These are phyloP conservation scores for Drosophila pseudoananassae DNA, from an alignment of 1,140 invertebrate genomes.

Conservation along the genomic window DNA sequence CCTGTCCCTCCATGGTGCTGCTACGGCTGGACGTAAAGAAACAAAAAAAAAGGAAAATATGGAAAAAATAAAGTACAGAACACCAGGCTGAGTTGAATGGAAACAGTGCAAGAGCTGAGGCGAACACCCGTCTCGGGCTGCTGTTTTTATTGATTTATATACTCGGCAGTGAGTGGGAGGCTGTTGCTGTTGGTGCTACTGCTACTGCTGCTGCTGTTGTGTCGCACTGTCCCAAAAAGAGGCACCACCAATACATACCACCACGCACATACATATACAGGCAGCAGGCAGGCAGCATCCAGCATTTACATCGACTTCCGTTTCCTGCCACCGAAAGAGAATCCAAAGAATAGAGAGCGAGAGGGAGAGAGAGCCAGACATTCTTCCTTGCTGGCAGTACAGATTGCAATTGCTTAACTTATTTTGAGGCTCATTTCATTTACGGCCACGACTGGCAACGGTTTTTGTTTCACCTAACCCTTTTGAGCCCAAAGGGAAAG, in stretches of 20 bases:
- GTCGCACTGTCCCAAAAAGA: slow-evolving; percentile 66
- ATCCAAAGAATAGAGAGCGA: slow-evolving; percentile 13
- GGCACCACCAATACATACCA: slow-evolving; percentile 45
- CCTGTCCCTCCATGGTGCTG: slow-evolving; percentile 17
- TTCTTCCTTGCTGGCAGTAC: slow-evolving; percentile 6
- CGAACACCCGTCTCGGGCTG: slow-evolving; percentile 54
- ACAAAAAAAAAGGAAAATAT: slow-evolving; percentile 15
- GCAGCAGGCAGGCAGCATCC: slow-evolving; percentile 34
- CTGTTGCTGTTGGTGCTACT: slow-evolving; percentile 47
- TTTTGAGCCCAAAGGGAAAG: slow-evolving; percentile 46
- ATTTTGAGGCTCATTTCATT: slow-evolving; percentile 70
- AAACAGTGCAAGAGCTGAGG: slow-evolving; percentile 43
- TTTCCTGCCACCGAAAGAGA: slow-evolving; percentile 61
- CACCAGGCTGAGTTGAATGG: slow-evolving; percentile 18
- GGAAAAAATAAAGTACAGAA: slow-evolving; percentile 55
- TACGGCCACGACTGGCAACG: slow-evolving; percentile 48
- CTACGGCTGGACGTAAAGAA: slow-evolving; percentile 28
- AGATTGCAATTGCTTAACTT: slow-evolving; percentile 65
- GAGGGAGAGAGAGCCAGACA: slow-evolving; percentile 11
- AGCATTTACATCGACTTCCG: slow-evolving; percentile 67
- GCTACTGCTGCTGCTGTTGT: slow-evolving; percentile 34
- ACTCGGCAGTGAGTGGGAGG: slow-evolving; percentile 60
- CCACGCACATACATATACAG: slow-evolving; percentile 9
- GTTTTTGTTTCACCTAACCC: slow-evolving; percentile 52
- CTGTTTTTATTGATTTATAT: slow-evolving; percentile 82